Evolutionary conservation across 2,113 vertebrate species (phyloP).

Genomic region (Vidua macroura): DNA sequence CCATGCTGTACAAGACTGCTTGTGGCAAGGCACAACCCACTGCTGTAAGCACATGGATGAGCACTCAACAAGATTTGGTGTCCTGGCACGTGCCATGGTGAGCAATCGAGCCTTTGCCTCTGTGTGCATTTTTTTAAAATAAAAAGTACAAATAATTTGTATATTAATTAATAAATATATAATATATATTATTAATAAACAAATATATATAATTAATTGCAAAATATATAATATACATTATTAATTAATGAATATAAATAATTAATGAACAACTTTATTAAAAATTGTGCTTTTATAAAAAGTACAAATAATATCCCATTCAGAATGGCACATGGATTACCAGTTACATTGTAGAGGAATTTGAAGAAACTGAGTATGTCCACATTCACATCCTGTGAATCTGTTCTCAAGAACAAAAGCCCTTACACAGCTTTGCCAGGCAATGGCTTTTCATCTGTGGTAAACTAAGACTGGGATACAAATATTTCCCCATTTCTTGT

Average conservation of each 20-base stretch:
- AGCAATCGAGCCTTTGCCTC: background rate
- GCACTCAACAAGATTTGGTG: background rate
- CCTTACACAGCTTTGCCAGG: background rate
- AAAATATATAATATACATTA: too few species aligned
- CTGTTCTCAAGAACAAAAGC: background rate
- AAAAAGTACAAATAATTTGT: background rate
- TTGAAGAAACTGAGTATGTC: background rate
- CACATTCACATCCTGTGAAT: background rate
- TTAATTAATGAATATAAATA: too few species aligned
- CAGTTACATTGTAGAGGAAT: background rate
- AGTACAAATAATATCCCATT: background rate
- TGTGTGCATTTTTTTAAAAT: background rate
- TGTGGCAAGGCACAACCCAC: background rate
- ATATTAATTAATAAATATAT: too few species aligned
- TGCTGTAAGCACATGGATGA: background rate
- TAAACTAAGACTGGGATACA: background rate
- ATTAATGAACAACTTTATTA: too few species aligned
- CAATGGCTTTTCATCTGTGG: background rate
- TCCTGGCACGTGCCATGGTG: background rate
- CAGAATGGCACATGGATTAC: background rate
- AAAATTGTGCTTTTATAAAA: background rate
- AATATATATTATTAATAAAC: too few species aligned
- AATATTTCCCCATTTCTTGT: background rate
- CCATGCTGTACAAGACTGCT: background rate
- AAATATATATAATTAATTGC: too few species aligned